Percentiles rank a stretch among this genome's conserved stretches.
phyloP scores from a whole-genome alignment of 1,140 invertebrate species.

The Drosophila erecta region DNA sequence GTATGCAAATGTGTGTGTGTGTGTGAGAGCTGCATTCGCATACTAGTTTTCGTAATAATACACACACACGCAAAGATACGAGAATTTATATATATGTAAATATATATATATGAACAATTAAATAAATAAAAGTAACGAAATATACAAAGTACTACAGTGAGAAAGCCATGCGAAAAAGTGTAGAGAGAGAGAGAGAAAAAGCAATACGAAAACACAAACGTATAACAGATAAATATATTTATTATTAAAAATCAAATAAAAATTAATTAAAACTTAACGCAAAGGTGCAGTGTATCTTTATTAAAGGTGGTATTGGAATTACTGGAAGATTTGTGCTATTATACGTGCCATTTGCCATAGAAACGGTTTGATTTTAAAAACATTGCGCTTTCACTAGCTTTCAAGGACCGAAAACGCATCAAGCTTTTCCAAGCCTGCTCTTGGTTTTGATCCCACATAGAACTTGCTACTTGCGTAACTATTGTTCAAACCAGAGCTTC shows the following conservation, averaged over 20 bases:
- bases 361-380: neutral
- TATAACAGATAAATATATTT: slow-evolving; percentile 75
- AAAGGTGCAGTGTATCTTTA: slow-evolving; percentile 19
- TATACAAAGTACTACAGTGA: slow-evolving; percentile 45
- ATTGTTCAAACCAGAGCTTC: neutral
- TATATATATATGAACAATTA: slow-evolving; percentile 18
- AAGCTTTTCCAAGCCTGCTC: neutral
- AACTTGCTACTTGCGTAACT: neutral
- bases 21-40: slow-evolving; percentile 12
- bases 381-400: neutral
- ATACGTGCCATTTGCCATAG: no score
- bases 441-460: neutral
- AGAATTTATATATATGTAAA: slow-evolving; percentile 17
- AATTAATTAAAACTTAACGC: slow-evolving; percentile 76
- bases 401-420: neutral
- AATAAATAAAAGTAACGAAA: slow-evolving; percentile 24
- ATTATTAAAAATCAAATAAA: slow-evolving; percentile 80
- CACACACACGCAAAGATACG: slow-evolving; percentile 18
- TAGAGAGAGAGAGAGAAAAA: slow-evolving; percentile 22
- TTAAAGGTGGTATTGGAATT: no score
- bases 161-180: slow-evolving; percentile 5
- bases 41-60: slow-evolving; percentile 8
- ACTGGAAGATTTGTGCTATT: no score
- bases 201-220: slow-evolving; percentile 43
- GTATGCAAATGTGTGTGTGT: neutral